Evolutionary conservation across 2,888 invertebrate genomes (phyloP), one percentile per base, ranked within the genome.

Genomic region (Andrena marginata): DNA sequence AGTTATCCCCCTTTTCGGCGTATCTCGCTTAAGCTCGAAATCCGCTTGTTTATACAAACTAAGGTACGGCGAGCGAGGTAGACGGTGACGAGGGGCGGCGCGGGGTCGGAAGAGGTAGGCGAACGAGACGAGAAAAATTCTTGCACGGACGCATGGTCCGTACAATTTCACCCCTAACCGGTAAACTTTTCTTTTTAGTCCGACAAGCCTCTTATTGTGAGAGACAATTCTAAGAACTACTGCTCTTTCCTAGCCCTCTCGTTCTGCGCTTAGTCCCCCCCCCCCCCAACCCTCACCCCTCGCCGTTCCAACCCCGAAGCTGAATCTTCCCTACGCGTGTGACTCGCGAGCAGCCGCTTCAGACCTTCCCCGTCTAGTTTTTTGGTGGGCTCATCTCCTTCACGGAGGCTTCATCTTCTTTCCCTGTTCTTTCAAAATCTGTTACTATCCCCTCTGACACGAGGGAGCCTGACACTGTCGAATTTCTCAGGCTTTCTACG

Each of bases 41-140:
- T 92, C 91, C 91, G 90, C 91, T 92, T 92, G 92, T 91, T 92
- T 92, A 91, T 92, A 92, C 90, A 91, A 92, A 90, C 92, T 90
- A 90, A 89, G 85, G 87, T 78, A 80, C 76, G 78, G 62, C 78
- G 65, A 62, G 48, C 77, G 65, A 54, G 63, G 60, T 65, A 26
- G 76, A 62, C 51, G 33, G 23, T 23, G 59, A 8, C 51, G 16
- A 65, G 51, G 62, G 72, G 63, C 42, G 71, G 82, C 16, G 29
- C 23, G 10, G 1, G 48, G 51, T 26, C n/a, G 10, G 59, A 74
- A 72, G 72, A 67, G 73, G 77, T 69, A 68, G 70, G 77, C 63
- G 76, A 82, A 77, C 78, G 59, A 86, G 77, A 83, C 80, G 85
- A 85, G 82, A 81, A 75, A 84, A 85, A 87, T 85, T 86, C 85